Conservation (phyloP, 2,888 invertebrate genomes). For the Oscheius onirici region DNA sequence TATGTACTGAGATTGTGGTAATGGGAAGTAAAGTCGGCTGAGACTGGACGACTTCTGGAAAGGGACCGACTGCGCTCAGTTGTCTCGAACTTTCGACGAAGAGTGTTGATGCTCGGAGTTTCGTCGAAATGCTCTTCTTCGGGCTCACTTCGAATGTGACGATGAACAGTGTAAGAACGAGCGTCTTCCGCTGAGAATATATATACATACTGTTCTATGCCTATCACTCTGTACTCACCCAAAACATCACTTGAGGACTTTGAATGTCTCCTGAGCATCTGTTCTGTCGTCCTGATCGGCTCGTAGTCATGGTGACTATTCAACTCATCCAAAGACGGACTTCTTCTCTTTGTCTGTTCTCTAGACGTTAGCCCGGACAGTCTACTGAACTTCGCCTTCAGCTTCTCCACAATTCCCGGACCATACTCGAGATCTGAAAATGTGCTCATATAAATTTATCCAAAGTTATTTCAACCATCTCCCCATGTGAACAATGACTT, state of each 20-base stretch:
- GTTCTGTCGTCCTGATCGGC: slow-evolving; percentile 1
- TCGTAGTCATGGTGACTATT: slow-evolving; percentile 15
- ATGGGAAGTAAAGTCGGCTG: slow-evolving; percentile 22
- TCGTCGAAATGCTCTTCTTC: slow-evolving; percentile 13
- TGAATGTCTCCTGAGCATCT: slow-evolving; percentile 10
- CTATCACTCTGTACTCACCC: not conserved
- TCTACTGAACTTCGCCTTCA: slow-evolving; percentile 53
- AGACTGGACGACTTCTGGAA: slow-evolving; percentile 10
- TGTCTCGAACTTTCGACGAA: slow-evolving; percentile 30
- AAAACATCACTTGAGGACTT: slow-evolving; percentile 26
- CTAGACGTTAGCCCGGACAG: slow-evolving; percentile 38
- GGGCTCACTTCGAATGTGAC: not conserved
- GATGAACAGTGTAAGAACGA: slow-evolving; percentile 15
- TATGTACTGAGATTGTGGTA: not conserved
- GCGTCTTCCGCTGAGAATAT: slow-evolving; percentile 15
- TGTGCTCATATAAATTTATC: not conserved
- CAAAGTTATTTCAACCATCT: not conserved
- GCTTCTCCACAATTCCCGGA: slow-evolving; percentile 58
- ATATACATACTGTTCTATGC: not conserved
- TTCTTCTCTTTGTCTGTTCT: slow-evolving; percentile 22
- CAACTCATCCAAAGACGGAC: slow-evolving; percentile 32
- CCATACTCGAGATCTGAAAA: slow-evolving; percentile 61
- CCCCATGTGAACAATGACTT: slow-evolving; percentile 21
- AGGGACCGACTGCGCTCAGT: slow-evolving; percentile 3
- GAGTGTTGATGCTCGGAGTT: slow-evolving; percentile 26